These are phyloP conservation scores for Tipula confusa DNA, from an alignment of 2,888 invertebrate species.

Conservation along the genomic window DNA sequence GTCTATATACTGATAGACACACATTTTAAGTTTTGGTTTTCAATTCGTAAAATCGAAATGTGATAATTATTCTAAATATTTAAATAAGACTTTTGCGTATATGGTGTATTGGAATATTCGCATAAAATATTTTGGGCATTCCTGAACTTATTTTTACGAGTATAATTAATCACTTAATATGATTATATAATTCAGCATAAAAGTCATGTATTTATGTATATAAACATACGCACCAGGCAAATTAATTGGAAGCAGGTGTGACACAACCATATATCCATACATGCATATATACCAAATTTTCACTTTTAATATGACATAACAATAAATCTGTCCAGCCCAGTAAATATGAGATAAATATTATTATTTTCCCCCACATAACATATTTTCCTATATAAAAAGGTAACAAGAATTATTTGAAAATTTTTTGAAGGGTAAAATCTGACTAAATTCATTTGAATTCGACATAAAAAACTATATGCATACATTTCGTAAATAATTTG, in stretches of 20 bases:
- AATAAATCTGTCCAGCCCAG: conserved; percentile 7
- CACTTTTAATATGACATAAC: conserved; percentile 9
- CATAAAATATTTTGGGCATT: no score
- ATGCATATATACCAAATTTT: neutral
- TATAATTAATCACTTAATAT: neutral
- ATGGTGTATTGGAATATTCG: no score
- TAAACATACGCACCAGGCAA: neutral
- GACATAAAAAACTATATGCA: neutral
- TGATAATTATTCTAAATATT: neutral
- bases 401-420: neutral
- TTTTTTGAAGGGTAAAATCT: neutral
- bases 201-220: neutral
- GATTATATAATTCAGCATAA: neutral
- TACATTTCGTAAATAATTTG: neutral
- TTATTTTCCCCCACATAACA: neutral
- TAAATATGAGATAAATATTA: neutral
- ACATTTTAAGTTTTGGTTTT: neutral
- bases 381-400: neutral
- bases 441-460: neutral
- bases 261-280: neutral
- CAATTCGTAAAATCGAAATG: neutral
- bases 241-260: neutral
- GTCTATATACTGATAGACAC: neutral
- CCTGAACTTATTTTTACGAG: no score
- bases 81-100: neutral